Evolutionary conservation across 2,797 vertebrate species (phyloP).

Genomic region (Spinus olivaceus): DNA sequence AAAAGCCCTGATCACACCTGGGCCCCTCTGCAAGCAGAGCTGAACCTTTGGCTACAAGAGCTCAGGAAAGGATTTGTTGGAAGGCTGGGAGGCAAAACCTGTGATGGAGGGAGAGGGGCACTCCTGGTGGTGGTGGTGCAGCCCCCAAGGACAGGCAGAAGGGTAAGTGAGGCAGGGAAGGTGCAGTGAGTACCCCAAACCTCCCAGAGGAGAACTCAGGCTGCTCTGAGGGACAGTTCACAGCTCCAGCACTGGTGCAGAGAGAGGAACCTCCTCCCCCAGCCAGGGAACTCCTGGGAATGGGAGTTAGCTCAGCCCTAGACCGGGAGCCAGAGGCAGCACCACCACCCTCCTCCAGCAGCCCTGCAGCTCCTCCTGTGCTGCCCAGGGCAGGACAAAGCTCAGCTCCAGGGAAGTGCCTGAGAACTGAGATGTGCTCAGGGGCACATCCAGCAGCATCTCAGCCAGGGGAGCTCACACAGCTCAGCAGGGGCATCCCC

Average conservation of each 20-base stretch:
- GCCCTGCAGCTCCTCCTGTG: rapidly evolving
- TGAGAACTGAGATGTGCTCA: not conserved
- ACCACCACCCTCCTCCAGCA: rapidly evolving
- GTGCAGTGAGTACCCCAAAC: not conserved
- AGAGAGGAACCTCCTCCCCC: not conserved
- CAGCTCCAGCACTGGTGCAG: rapidly evolving
- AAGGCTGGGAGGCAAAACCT: not conserved
- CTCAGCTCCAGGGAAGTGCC: not conserved
- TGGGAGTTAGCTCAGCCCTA: not conserved
- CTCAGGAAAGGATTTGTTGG: not conserved
- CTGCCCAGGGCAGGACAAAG: not conserved
- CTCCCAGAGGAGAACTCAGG: not conserved
- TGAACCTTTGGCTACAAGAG: not conserved
- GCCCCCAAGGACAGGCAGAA: not conserved
- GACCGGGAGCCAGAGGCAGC: not conserved
- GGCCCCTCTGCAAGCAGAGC: not conserved
- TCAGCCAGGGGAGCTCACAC: not conserved
- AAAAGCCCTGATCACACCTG: not conserved
- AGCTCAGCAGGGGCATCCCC: rapidly evolving
- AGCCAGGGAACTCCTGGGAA: not conserved
- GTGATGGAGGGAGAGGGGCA: not conserved
- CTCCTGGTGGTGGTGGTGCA: not conserved
- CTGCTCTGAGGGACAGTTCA: not conserved
- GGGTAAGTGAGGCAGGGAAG: not conserved
- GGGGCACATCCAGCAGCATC: rapidly evolving